phyloP scores from a whole-genome alignment of 2,797 vertebrate genomes.

The Acanthornis magna region DNA sequence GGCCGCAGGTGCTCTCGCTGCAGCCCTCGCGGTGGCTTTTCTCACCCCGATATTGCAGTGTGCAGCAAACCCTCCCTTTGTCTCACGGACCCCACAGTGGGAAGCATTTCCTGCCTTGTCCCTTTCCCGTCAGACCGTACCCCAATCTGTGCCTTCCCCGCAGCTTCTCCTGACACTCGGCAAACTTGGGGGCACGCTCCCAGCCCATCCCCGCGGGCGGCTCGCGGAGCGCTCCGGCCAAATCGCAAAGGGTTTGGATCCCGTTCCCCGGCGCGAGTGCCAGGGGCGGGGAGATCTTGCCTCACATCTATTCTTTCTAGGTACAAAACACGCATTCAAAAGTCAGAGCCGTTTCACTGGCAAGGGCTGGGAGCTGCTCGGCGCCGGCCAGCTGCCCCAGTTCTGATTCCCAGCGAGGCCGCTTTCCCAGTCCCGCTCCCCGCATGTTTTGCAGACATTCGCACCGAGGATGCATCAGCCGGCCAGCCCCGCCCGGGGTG shows the following conservation, averaged over 20 bases:
- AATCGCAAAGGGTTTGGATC: slow-evolving; percentile 26
- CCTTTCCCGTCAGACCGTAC: fast-evolving
- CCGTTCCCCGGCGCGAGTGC: background rate
- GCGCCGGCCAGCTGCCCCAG: slow-evolving; percentile 8
- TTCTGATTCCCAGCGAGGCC: background rate
- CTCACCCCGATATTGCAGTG: background rate
- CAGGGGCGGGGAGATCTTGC: slow-evolving; percentile 47
- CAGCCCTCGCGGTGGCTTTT: background rate
- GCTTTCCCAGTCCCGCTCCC: background rate
- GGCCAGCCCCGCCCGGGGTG: background rate
- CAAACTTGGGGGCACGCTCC: background rate
- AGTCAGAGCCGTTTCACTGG: slow-evolving; percentile 4
- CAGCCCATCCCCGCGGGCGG: background rate
- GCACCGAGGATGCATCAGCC: background rate
- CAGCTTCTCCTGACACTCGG: background rate
- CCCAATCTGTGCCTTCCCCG: background rate
- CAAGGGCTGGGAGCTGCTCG: background rate
- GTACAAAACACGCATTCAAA: slow-evolving; percentile 42
- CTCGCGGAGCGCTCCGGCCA: background rate
- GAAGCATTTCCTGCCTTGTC: background rate
- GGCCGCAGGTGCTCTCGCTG: background rate
- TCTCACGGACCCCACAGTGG: fast-evolving
- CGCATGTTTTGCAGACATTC: background rate
- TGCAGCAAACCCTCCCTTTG: background rate
- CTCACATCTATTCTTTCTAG: slow-evolving; percentile 52